These are phyloP conservation scores for Bovichtus variegatus DNA, from an alignment of 2,797 vertebrate genomes.

Conservation along the genomic window DNA sequence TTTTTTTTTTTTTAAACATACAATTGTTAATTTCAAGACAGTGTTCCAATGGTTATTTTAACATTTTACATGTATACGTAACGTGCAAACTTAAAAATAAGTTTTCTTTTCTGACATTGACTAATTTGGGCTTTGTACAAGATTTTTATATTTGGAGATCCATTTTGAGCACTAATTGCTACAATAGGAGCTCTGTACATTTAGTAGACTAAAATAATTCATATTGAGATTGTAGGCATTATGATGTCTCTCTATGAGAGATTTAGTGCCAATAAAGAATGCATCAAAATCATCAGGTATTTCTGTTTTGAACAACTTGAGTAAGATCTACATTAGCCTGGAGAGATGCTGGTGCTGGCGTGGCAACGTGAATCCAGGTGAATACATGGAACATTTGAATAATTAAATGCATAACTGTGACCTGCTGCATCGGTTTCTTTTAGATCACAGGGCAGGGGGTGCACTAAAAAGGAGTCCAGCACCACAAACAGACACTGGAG, in stretches of 20 bases:
- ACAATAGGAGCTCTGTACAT: not conserved
- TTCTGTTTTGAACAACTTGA: constrained; percentile 1
- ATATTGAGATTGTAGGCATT: not conserved
- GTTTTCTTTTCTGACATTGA: not conserved
- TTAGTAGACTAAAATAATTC: not conserved
- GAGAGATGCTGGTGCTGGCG: not conserved
- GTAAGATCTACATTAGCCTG: not conserved
- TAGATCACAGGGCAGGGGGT: not conserved
- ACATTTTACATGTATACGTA: too few species aligned
- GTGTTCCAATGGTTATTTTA: too few species aligned
- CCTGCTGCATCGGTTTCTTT: not conserved
- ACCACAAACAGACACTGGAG: not conserved
- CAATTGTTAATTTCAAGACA: too few species aligned
- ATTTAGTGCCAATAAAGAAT: not conserved
- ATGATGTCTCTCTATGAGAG: not conserved
- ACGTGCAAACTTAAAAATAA: too few species aligned
- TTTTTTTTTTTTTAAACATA: too few species aligned
- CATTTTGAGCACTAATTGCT: not conserved
- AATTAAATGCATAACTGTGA: not conserved
- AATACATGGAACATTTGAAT: not conserved
- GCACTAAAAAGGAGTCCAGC: not conserved
- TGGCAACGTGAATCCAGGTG: not conserved
- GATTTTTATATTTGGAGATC: not conserved
- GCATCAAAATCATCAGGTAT: not conserved
- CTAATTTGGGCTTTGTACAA: not conserved